These are phyloP conservation scores for Geophilus truncorum DNA, from an alignment of 2,888 invertebrate species.

Conservation along the genomic window DNA sequence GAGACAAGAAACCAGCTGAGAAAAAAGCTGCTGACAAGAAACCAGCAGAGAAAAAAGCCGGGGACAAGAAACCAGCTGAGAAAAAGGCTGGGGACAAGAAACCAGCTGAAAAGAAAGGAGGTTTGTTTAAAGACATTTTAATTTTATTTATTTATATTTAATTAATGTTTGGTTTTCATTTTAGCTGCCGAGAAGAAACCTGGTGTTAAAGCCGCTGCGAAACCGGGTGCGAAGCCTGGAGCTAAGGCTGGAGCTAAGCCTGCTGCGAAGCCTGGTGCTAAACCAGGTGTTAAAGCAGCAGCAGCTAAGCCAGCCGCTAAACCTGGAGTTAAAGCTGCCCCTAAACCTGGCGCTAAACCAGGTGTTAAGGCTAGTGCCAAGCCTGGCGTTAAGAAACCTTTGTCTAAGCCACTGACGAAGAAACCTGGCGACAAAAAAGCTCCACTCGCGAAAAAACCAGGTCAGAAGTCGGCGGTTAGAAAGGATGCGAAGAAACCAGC, in stretches of 20 bases:
- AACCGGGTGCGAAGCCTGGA: too few species aligned
- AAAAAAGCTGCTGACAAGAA: neutral
- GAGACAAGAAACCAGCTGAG: neutral
- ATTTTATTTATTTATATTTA: neutral
- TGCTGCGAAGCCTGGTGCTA: neutral
- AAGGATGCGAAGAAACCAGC: neutral
- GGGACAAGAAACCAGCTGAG: neutral
- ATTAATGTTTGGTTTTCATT: neutral
- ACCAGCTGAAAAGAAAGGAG: neutral
- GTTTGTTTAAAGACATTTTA: neutral
- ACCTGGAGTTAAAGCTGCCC: too few species aligned
- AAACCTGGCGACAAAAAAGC: neutral
- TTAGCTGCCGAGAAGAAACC: neutral
- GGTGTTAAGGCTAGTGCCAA: too few species aligned
- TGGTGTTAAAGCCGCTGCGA: neutral
- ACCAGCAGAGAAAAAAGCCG: neutral
- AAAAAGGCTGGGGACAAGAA: neutral
- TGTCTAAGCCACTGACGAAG: neutral
- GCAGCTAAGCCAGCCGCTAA: too few species aligned
- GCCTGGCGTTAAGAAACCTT: neutral
- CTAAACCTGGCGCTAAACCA: too few species aligned
- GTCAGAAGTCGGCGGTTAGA: neutral
- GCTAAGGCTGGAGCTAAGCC: neutral
- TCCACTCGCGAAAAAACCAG: neutral
- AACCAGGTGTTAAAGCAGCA: neutral